phyloP scores from a whole-genome alignment of 2,113 vertebrate species.

The Ictidomys tridecemlineatus region DNA sequence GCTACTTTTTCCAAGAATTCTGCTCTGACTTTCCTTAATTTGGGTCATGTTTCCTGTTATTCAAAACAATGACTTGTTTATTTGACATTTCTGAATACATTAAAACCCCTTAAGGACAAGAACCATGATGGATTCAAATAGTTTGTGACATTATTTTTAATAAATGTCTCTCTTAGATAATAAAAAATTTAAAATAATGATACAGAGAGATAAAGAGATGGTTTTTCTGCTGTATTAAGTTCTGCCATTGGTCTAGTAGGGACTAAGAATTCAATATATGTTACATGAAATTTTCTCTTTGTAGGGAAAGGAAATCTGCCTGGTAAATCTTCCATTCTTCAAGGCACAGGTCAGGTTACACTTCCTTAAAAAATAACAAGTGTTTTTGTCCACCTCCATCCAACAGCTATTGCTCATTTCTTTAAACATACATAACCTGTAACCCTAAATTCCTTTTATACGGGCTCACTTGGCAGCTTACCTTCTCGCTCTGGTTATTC shows the following conservation, averaged over 20 bases:
- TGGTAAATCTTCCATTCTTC: conserved; percentile 12
- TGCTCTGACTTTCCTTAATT: background rate
- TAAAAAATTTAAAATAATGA: background rate
- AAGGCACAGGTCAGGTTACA: background rate
- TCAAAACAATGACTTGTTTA: background rate
- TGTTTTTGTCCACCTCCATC: background rate
- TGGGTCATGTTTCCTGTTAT: background rate
- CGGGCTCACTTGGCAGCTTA: background rate
- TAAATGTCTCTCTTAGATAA: background rate
- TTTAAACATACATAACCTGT: background rate
- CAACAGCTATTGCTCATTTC: conserved; percentile 8
- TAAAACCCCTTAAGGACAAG: background rate
- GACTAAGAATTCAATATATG: background rate
- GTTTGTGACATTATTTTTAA: background rate
- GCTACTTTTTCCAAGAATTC: background rate
- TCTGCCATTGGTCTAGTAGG: background rate
- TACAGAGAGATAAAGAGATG: background rate
- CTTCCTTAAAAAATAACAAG: background rate
- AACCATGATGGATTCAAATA: background rate
- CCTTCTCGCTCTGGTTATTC: background rate
- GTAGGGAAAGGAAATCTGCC: conserved; percentile 3
- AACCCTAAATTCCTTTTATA: background rate
- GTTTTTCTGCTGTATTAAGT: background rate
- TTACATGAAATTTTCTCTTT: conserved; percentile 7
- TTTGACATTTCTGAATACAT: conserved; percentile 31